Evolutionary conservation across 1,140 invertebrate genomes (phyloP).

Genomic region (Diachasmimorpha longicaudata): DNA sequence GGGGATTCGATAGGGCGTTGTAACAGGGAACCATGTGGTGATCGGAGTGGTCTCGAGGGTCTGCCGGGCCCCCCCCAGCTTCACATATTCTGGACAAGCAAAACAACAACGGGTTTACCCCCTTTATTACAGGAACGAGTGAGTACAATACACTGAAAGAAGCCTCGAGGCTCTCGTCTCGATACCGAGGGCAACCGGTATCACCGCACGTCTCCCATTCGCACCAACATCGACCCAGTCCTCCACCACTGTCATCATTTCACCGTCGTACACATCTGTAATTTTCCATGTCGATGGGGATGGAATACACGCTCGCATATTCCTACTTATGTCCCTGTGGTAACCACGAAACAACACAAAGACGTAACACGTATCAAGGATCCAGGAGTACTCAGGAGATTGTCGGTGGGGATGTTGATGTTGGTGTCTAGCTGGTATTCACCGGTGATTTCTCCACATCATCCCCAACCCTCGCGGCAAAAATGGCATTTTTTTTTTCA

Average conservation of each 20-base stretch:
- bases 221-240: too few species aligned
- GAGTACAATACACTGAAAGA: constrained; percentile 7
- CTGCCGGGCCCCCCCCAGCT: constrained; percentile 39
- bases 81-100: constrained; percentile 8
- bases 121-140: constrained; percentile 4
- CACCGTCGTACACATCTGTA: neutral
- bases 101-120: constrained; percentile 12
- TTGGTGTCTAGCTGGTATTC: neutral
- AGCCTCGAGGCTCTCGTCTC: neutral
- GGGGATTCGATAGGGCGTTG: constrained; percentile 61
- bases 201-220: neutral
- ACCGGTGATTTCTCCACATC: neutral
- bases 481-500: constrained; percentile 23
- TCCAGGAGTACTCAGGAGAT: constrained; percentile 44
- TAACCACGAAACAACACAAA: constrained; percentile 49
- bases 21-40: constrained; percentile 55
- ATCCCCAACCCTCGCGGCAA: neutral
- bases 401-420: neutral
- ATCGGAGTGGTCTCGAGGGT: constrained; percentile 49
- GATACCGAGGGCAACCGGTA: neutral
- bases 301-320: neutral
- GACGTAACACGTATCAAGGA: constrained; percentile 48
- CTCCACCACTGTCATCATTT: too few species aligned
- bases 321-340: constrained; percentile 19
- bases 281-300: neutral